phyloP scores from a whole-genome alignment of 1,140 invertebrate genomes.

The Branchinecta lynchi region DNA sequence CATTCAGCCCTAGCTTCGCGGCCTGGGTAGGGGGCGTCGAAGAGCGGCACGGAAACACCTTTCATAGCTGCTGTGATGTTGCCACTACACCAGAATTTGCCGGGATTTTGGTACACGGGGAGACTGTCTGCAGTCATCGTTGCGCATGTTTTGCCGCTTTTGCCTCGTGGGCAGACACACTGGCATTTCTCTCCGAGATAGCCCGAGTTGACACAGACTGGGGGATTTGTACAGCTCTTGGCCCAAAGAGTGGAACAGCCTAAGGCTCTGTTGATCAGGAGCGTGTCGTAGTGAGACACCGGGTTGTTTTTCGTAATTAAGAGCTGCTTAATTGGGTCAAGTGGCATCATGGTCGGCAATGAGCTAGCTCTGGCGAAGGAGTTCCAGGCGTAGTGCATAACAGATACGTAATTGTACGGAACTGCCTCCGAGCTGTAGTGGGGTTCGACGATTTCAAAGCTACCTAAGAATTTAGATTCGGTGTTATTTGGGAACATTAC shows the following conservation, averaged over 20 bases:
- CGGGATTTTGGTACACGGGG: too few relatives aligned
- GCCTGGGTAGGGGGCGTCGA: too few relatives aligned
- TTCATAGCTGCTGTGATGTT: too few relatives aligned
- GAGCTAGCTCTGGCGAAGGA: background rate
- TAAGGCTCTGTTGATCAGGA: background rate
- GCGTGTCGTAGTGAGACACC: background rate
- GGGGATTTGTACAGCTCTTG: background rate
- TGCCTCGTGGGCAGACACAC: conserved; percentile 10
- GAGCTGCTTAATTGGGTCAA: background rate
- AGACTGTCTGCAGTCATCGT: background rate
- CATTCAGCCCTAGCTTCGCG: too few relatives aligned
- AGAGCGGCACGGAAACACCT: too few relatives aligned
- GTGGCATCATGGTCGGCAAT: background rate
- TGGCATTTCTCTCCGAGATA: background rate
- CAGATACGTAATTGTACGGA: background rate
- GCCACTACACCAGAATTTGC: too few relatives aligned
- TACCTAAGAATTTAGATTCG: too few relatives aligned
- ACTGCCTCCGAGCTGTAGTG: background rate
- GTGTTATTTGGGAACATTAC: too few relatives aligned
- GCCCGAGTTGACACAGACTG: background rate
- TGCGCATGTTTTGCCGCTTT: background rate
- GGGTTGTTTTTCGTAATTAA: background rate
- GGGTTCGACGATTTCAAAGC: too few relatives aligned
- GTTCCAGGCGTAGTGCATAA: background rate
- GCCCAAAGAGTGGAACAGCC: background rate